Evolutionary conservation across 2,113 vertebrate genomes (phyloP).

Genomic region (Donacobius atricapilla): DNA sequence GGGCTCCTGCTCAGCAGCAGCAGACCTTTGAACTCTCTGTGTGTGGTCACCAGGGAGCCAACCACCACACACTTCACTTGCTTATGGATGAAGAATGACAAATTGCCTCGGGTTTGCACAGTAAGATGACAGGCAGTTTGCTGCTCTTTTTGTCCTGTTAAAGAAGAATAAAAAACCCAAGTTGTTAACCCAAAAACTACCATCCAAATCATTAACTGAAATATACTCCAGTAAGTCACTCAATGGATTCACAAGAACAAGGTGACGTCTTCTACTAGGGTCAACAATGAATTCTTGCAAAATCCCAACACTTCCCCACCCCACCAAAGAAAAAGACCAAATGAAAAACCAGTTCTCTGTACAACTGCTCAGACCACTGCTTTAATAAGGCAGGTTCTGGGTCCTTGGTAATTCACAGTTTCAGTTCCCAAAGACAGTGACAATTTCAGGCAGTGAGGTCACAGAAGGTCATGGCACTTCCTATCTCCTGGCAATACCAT

Average conservation of each 20-base stretch:
- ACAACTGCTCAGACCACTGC: background rate
- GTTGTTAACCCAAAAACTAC: background rate
- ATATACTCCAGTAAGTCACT: background rate
- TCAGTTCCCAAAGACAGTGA: background rate
- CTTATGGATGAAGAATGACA: constrained; percentile 65
- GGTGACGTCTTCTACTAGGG: background rate
- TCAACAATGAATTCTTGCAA: background rate
- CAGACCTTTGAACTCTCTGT: constrained; percentile 74
- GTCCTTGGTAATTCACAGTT: background rate
- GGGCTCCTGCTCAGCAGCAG: constrained; percentile 70
- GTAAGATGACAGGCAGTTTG: constrained; percentile 65
- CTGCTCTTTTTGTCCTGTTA: constrained; percentile 67
- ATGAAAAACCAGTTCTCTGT: background rate
- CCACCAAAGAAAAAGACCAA: background rate
- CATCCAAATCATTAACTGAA: background rate
- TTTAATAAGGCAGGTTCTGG: background rate
- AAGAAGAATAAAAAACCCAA: background rate
- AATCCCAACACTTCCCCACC: background rate
- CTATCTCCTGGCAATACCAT: rapidly evolving
- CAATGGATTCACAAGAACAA: background rate
- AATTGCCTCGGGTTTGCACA: constrained; percentile 75
- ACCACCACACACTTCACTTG: constrained; percentile 74
- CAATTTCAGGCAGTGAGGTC: background rate
- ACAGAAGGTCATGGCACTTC: background rate
- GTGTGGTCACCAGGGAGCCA: constrained; percentile 78